phyloP scores from a whole-genome alignment of 2,888 invertebrate genomes.

The Eupithecia tripunctaria region DNA sequence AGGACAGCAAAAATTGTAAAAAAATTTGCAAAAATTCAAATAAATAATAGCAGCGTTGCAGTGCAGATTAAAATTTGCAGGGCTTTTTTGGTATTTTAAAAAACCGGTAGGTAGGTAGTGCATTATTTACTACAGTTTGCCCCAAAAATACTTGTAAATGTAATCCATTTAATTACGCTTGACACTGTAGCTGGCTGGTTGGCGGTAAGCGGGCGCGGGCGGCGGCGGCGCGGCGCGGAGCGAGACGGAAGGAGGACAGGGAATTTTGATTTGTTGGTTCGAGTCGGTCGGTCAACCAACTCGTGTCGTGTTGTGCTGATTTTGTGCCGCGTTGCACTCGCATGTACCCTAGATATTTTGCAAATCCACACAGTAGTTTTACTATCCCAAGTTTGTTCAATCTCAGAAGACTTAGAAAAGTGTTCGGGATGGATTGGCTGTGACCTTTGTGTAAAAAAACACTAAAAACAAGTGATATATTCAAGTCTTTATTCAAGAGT shows the following conservation, averaged over 20 bases:
- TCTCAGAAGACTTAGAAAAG: background rate
- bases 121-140: background rate
- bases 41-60: too few species aligned
- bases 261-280: background rate
- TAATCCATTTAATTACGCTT: background rate
- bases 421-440: background rate
- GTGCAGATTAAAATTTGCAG: background rate
- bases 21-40: too few species aligned
- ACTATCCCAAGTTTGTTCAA: background rate
- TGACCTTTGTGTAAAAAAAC: background rate
- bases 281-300: conserved; percentile 18
- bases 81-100: background rate
- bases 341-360: conserved; percentile 7
- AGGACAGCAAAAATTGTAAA: too few species aligned
- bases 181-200: background rate
- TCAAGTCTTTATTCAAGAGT: conserved; percentile 1
- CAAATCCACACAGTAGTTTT: background rate
- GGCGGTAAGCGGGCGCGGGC: background rate
- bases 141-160: too few species aligned
- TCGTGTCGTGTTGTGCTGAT: background rate
- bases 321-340: conserved; percentile 15
- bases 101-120: background rate
- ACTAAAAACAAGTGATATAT: background rate
- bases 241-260: conserved; percentile 5
- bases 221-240: background rate